A percentile compares a stretch with the other conserved stretches of the same genome.
Conservation (phyloP, 2,888 invertebrate genomes). For the Plusia festucae region DNA sequence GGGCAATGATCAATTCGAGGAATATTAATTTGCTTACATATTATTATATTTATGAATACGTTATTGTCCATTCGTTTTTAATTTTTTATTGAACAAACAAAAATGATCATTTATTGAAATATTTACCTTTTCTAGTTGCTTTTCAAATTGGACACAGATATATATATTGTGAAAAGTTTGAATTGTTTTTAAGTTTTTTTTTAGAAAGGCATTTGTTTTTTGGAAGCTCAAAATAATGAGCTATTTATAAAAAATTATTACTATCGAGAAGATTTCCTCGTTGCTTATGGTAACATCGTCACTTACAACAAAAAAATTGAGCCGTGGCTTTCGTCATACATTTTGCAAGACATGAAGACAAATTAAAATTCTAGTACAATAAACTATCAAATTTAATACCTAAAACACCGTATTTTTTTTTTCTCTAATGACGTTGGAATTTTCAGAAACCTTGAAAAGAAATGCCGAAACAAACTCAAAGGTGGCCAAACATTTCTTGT, state of each 20-base stretch:
- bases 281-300: no score
- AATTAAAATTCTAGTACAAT: no score
- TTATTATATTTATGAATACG: no score
- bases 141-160: background rate
- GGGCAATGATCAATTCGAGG: background rate
- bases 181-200: background rate
- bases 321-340: no score
- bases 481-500: background rate
- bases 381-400: no score
- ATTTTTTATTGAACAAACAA: background rate
- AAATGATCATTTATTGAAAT: background rate
- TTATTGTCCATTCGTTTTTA: background rate
- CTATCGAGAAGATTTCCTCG: no score
- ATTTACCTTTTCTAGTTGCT: background rate
- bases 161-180: background rate
- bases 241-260: no score
- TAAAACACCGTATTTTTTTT: no score
- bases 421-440: background rate
- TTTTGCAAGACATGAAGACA: no score
- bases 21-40: constrained; percentile 15
- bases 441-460: background rate
- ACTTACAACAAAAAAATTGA: no score
- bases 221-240: no score
- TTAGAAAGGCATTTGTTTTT: no score
- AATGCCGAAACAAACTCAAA: constrained; percentile 2